Percentiles rank a stretch among this genome's conserved stretches.
Conservation (phyloP, 1,140 invertebrate genomes). For the Drosophila funebris region DNA sequence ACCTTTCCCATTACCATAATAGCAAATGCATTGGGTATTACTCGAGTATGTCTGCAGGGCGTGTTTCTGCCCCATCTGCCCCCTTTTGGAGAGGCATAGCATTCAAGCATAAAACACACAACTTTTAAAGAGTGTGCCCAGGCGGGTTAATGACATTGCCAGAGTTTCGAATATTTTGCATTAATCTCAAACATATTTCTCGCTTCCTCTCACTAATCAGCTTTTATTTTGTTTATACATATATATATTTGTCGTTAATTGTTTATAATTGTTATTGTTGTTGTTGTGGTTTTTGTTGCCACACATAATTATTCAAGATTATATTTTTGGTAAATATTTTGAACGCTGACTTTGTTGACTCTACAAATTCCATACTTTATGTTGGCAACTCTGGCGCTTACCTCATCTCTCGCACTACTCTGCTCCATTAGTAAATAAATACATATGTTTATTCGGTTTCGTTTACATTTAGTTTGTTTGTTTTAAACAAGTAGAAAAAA, state of each 20-base stretch:
- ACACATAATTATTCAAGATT: conserved; percentile 64
- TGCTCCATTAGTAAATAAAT: conserved; percentile 14
- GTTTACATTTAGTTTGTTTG: conserved; percentile 14
- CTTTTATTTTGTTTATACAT: neutral
- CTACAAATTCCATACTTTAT: neutral
- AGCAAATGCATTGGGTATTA: conserved; percentile 42
- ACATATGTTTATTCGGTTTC: conserved; percentile 15
- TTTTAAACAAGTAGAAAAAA: neutral
- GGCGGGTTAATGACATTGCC: neutral
- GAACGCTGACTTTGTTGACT: conserved; percentile 5
- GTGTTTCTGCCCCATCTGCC: neutral
- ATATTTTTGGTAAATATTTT: conserved; percentile 47
- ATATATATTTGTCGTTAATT: conserved; percentile 45
- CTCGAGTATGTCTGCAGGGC: neutral
- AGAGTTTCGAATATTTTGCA: neutral
- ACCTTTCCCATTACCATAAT: conserved; percentile 17
- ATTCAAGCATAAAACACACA: neutral
- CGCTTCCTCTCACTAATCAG: conserved; percentile 7
- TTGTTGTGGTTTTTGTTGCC: conserved; percentile 16
- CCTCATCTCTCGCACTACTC: conserved; percentile 3
- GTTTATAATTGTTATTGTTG: conserved; percentile 49
- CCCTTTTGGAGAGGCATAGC: neutral
- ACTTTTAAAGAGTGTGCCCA: neutral
- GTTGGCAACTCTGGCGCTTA: conserved; percentile 19
- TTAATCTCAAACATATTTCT: too few species aligned